These are phyloP conservation scores for Priocnemis perturbator DNA, from an alignment of 2,888 invertebrate genomes.

Conservation along the genomic window DNA sequence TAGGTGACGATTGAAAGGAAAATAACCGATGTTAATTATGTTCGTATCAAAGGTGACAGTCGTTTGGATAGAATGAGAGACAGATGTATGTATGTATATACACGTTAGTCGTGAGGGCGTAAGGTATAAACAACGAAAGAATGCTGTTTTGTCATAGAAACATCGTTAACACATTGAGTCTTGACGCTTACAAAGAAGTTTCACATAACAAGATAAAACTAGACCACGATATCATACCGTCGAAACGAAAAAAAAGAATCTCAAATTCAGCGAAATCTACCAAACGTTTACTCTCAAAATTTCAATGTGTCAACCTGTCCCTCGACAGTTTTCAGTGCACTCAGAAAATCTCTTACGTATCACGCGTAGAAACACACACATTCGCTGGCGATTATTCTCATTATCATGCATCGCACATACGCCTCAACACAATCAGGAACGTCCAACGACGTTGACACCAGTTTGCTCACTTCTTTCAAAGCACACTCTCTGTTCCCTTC, in stretches of 20 bases:
- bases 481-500: constrained; percentile 36
- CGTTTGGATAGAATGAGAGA: constrained; percentile 62
- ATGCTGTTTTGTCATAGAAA: constrained; percentile 16
- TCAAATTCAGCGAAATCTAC: too few relatives aligned
- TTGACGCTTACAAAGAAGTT: too few relatives aligned
- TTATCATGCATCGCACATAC: background rate
- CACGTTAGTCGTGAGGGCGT: background rate
- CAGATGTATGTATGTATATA: constrained; percentile 40
- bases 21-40: background rate
- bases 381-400: background rate
- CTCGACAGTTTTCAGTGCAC: background rate
- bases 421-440: constrained; percentile 17
- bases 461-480: constrained; percentile 44
- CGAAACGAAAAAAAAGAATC: too few relatives aligned
- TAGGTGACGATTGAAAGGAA: background rate
- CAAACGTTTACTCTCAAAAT: too few relatives aligned
- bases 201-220: too few relatives aligned
- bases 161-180: too few relatives aligned
- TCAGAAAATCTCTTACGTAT: constrained; percentile 6
- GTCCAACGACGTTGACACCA: constrained; percentile 24
- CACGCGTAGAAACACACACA: constrained; percentile 22
- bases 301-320: background rate
- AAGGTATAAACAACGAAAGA: constrained; percentile 12
- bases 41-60: constrained; percentile 3
- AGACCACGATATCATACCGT: too few relatives aligned